Conservation (phyloP, 2,113 vertebrate species). For the Ciconia boyciana region DNA sequence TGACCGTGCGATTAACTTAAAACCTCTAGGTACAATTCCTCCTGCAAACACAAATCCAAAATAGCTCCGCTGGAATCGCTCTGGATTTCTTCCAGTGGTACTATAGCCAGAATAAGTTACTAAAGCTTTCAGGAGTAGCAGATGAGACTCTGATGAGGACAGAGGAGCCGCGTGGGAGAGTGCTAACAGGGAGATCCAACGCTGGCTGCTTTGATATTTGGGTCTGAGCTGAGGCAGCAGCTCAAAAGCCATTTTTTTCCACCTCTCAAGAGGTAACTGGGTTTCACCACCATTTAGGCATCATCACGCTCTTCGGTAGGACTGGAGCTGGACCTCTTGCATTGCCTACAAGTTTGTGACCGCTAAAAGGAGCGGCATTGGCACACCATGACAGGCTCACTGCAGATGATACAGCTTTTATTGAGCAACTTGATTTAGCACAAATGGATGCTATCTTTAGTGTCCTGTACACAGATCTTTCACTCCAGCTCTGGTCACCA, state of each 20-base stretch:
- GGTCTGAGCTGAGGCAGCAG: background rate
- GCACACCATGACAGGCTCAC: background rate
- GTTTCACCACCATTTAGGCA: background rate
- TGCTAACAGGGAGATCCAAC: background rate
- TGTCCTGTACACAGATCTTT: background rate
- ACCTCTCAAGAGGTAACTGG: background rate
- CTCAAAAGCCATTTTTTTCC: background rate
- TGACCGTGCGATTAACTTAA: slow-evolving; percentile 19
- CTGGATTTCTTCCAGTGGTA: slow-evolving; percentile 31
- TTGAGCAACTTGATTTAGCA: background rate
- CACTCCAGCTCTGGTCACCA: background rate
- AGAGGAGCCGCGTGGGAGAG: background rate
- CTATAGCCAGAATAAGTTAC: background rate
- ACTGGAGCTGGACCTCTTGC: background rate
- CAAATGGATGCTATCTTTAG: background rate
- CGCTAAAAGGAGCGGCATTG: background rate
- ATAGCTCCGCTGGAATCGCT: background rate
- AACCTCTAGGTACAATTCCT: slow-evolving; percentile 39
- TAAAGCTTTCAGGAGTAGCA: slow-evolving; percentile 15
- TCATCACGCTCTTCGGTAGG: background rate
- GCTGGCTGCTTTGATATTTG: background rate
- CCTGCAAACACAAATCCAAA: slow-evolving; percentile 18
- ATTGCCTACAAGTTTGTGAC: background rate
- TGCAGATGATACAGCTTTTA: slow-evolving; percentile 6
- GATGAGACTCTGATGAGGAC: slow-evolving; percentile 8